Evolutionary conservation across 2,797 vertebrate genomes (phyloP).

Genomic region (Agapornis canus): DNA sequence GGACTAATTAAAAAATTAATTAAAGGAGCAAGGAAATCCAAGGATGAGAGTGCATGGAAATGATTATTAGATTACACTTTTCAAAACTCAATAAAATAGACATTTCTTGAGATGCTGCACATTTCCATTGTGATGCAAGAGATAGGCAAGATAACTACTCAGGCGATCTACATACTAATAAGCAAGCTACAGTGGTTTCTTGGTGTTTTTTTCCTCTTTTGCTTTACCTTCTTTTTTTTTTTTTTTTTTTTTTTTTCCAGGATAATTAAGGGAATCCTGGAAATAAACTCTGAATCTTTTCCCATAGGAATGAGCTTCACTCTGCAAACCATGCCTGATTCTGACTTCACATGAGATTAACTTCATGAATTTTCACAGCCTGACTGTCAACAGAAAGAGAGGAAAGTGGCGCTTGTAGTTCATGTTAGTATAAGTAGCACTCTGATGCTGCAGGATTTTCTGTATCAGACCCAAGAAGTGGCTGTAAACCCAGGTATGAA

Average conservation of each 20-base stretch:
- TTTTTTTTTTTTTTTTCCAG: background rate
- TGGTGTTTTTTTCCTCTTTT: background rate
- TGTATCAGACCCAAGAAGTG: background rate
- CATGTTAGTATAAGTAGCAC: background rate
- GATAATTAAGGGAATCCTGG: background rate
- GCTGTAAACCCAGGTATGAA: background rate
- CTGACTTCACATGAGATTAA: background rate
- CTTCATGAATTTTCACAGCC: background rate
- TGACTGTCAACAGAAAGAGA: background rate
- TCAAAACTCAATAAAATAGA: background rate
- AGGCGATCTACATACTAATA: background rate
- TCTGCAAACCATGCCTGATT: background rate
- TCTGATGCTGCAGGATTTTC: background rate
- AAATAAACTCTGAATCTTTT: background rate
- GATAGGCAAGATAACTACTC: background rate
- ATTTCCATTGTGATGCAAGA: background rate
- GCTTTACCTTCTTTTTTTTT: background rate
- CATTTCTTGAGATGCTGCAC: background rate
- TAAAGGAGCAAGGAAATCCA: background rate
- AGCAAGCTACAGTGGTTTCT: background rate
- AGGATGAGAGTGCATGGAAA: background rate
- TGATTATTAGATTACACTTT: background rate
- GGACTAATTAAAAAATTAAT: background rate
- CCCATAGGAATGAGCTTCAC: background rate
- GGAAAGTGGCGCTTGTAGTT: background rate